Evolutionary conservation across 2,113 vertebrate species (phyloP).

Genomic region (Dicentrarchus labrax): DNA sequence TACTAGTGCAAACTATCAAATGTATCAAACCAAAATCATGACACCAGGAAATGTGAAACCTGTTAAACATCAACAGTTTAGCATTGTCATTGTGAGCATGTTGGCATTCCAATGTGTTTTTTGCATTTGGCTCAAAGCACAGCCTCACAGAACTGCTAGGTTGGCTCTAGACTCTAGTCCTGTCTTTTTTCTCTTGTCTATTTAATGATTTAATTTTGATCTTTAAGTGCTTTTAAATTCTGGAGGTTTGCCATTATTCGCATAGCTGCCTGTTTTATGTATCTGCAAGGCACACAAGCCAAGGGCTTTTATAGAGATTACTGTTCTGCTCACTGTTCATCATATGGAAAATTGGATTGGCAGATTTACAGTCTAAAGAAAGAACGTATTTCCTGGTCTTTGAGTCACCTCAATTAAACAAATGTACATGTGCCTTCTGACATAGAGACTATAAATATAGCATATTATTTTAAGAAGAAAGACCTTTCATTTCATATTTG

Average conservation of each 20-base stretch:
- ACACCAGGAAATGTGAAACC: not conserved
- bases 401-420: constrained; percentile 2
- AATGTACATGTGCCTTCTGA: not conserved
- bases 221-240: no score
- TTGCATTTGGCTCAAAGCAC: no score
- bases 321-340: not conserved
- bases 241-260: not conserved
- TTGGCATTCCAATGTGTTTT: not conserved
- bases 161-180: no score
- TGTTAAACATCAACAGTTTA: not conserved
- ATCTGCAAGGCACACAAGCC: not conserved
- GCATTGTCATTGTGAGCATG: not conserved
- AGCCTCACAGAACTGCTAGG: no score
- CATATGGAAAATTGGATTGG: constrained; percentile 15
- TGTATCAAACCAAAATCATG: not conserved
- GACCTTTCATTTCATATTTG: not conserved
- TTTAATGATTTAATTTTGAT: not conserved
- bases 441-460: not conserved
- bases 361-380: constrained; percentile 16
- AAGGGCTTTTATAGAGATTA: not conserved
- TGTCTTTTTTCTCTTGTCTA: no score
- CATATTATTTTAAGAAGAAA: not conserved
- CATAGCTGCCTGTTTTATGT: not conserved
- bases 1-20: not conserved
- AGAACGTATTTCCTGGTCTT: not conserved